Percentiles rank a stretch among this genome's conserved stretches.
These are phyloP conservation scores for Alcedo atthis DNA, from an alignment of 2,797 vertebrate species.

Conservation along the genomic window DNA sequence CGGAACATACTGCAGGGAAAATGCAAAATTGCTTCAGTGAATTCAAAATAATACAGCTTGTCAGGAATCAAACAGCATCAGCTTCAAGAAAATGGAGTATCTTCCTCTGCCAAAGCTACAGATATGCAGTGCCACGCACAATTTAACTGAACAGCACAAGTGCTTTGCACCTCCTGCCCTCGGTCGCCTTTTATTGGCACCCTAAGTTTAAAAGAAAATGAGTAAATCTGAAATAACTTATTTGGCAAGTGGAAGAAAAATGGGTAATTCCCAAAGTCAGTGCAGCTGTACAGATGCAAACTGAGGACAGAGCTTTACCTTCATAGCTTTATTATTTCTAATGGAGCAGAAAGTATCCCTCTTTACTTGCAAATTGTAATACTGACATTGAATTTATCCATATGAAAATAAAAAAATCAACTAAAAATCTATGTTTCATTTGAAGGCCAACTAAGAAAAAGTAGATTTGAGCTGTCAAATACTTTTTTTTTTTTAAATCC, in stretches of 20 bases:
- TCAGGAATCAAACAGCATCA: constrained; percentile 1
- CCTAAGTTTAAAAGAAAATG: not conserved
- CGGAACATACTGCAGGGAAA: constrained; percentile 89
- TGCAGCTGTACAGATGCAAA: not conserved
- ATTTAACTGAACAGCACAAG: not conserved
- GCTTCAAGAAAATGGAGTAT: not conserved
- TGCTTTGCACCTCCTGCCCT: not conserved
- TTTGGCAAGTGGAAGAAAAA: not conserved
- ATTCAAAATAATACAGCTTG: not conserved
- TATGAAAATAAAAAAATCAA: not conserved
- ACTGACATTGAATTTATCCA: not conserved
- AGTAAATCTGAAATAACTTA: not conserved
- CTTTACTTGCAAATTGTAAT: not conserved
- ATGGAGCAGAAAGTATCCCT: not conserved
- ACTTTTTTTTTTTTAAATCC: too few species aligned
- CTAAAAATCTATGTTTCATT: not conserved
- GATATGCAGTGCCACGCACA: not conserved
- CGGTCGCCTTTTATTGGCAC: not conserved
- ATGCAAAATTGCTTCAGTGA: not conserved
- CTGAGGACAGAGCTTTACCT: not conserved
- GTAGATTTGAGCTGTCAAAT: not conserved
- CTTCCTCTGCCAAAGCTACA: not conserved
- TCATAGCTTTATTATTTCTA: not conserved
- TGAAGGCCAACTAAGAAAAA: not conserved
- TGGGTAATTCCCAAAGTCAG: not conserved